phyloP scores from a whole-genome alignment of 2,113 vertebrate species.

The Grantiella picta region DNA sequence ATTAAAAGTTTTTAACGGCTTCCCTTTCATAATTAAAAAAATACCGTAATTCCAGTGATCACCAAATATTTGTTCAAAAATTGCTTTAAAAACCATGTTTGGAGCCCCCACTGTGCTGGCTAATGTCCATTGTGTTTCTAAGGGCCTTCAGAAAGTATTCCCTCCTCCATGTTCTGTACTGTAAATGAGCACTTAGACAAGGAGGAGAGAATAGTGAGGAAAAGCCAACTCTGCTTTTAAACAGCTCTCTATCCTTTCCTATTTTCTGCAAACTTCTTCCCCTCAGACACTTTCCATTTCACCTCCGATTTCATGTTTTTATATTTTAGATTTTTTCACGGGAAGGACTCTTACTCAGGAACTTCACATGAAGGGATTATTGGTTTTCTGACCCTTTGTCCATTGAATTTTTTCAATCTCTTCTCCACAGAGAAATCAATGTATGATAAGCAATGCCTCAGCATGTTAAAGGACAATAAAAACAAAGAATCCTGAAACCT shows the following conservation, averaged over 20 bases:
- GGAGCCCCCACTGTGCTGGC: slow-evolving; percentile 16
- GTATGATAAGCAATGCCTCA: not conserved
- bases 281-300: not conserved
- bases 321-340: not conserved
- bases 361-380: not conserved
- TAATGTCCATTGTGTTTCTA: not conserved
- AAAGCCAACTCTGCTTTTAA: slow-evolving; percentile 17
- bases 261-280: not conserved
- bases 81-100: not conserved
- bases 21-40: not conserved
- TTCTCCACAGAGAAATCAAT: slow-evolving; percentile 17
- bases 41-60: not conserved
- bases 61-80: not conserved
- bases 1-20: not conserved
- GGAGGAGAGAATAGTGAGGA: not conserved
- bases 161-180: not conserved
- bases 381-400: slow-evolving; percentile 19
- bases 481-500: not conserved
- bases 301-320: not conserved
- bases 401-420: not conserved
- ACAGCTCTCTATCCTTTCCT: not conserved
- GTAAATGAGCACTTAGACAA: slow-evolving; percentile 13
- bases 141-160: not conserved
- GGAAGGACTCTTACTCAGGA: not conserved
- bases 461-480: not conserved